These are phyloP conservation scores for Macaria notata DNA, from an alignment of 2,888 invertebrate species.

Conservation along the genomic window DNA sequence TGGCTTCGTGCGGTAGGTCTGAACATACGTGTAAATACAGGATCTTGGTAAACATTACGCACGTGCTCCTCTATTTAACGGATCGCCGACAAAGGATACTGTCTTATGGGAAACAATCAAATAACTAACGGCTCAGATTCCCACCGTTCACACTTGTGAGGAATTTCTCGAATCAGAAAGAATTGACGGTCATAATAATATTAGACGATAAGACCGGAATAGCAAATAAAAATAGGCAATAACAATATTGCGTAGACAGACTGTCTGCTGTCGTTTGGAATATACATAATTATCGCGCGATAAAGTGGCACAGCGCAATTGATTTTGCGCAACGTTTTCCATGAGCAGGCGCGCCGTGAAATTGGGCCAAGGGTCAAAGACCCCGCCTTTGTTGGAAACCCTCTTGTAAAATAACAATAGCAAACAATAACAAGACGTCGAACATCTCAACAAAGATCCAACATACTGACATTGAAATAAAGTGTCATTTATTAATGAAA, in stretches of 20 bases:
- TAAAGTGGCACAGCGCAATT: conserved; percentile 43
- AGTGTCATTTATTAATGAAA: conserved; percentile 10
- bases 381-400: conserved; percentile 52
- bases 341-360: conserved; percentile 35
- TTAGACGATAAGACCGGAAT: conserved; percentile 16
- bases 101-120: conserved; percentile 38
- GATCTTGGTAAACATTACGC: conserved; percentile 53
- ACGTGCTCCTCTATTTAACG: conserved; percentile 52
- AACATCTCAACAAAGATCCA: conserved; percentile 30
- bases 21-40: conserved; percentile 46
- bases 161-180: conserved; percentile 7
- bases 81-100: conserved; percentile 49
- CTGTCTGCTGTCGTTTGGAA: conserved; percentile 28
- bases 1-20: conserved; percentile 62
- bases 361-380: conserved; percentile 66
- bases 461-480: conserved; percentile 17
- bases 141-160: conserved; percentile 2
- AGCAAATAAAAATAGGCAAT: conserved; percentile 16
- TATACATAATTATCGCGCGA: conserved; percentile 42
- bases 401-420: conserved; percentile 37
- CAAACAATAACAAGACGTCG: conserved; percentile 36
- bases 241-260: conserved; percentile 28
- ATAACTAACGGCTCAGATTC: conserved; percentile 29
- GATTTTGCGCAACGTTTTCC: conserved; percentile 33
- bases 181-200: conserved; percentile 14